Conservation (phyloP, 2,113 vertebrate species). For the Centropus bengalensis region DNA sequence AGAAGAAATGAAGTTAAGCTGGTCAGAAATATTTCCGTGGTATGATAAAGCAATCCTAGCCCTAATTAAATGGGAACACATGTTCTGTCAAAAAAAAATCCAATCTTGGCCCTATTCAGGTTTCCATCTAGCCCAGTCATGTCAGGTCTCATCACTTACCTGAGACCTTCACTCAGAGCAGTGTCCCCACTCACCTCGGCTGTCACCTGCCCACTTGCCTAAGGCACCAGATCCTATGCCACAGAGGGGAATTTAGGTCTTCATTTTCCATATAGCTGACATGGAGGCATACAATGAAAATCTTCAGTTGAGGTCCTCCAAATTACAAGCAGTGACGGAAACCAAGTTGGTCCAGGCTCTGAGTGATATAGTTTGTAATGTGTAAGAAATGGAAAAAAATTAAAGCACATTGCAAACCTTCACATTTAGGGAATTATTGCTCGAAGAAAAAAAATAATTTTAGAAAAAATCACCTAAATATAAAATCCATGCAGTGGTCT, state of each 20-base stretch:
- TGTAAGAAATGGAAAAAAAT: background rate
- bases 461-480: background rate
- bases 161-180: background rate
- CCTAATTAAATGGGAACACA: background rate
- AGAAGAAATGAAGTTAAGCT: background rate
- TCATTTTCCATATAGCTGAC: background rate
- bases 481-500: background rate
- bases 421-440: background rate
- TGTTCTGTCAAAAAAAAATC: background rate
- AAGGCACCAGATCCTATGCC: background rate
- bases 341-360: background rate
- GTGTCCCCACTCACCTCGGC: fast-evolving
- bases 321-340: background rate
- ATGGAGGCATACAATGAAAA: background rate
- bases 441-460: background rate
- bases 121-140: background rate
- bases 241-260: background rate
- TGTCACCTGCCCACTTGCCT: background rate
- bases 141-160: fast-evolving
- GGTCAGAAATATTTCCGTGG: background rate
- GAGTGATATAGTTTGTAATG: background rate
- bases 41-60: background rate
- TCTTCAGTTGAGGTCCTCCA: background rate
- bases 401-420: background rate
- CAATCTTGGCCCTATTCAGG: fast-evolving